Evolutionary conservation across 2,113 vertebrate species (phyloP).

Genomic region (Aleadryas rufinucha): DNA sequence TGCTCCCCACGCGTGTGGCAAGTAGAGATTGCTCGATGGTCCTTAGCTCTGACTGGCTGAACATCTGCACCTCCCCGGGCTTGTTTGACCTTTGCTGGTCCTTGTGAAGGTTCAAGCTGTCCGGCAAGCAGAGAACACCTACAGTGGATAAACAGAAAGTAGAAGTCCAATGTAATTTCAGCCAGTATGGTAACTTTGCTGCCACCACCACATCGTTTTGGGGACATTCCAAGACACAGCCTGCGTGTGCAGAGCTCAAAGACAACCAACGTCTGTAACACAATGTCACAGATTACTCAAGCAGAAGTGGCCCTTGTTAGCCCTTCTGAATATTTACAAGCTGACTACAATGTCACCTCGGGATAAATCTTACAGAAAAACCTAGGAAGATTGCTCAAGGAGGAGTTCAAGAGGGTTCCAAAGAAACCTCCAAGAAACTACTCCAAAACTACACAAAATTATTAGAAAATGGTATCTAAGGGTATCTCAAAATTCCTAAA

Average conservation of each 20-base stretch:
- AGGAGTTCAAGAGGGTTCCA: not conserved
- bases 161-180: not conserved
- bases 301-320: not conserved
- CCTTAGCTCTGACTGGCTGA: conserved; percentile 91
- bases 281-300: not conserved
- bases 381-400: not conserved
- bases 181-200: not conserved
- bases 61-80: conserved; percentile 84
- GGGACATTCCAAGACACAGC: not conserved
- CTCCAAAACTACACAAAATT: not conserved
- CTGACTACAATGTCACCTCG: fast-evolving
- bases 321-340: not conserved
- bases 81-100: conserved; percentile 88
- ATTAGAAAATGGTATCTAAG: not conserved
- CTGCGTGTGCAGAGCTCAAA: not conserved
- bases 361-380: not conserved
- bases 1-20: conserved; percentile 93
- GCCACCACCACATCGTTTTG: not conserved
- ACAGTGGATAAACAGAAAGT: not conserved
- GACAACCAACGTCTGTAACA: not conserved
- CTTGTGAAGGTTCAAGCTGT: conserved; percentile 88
- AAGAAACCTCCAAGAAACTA: not conserved
- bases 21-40: conserved; percentile 93
- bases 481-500: not conserved
- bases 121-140: conserved; percentile 94